Evolutionary conservation across 1,140 invertebrate species (phyloP).

Genomic region (Hylyphantes graminicola): DNA sequence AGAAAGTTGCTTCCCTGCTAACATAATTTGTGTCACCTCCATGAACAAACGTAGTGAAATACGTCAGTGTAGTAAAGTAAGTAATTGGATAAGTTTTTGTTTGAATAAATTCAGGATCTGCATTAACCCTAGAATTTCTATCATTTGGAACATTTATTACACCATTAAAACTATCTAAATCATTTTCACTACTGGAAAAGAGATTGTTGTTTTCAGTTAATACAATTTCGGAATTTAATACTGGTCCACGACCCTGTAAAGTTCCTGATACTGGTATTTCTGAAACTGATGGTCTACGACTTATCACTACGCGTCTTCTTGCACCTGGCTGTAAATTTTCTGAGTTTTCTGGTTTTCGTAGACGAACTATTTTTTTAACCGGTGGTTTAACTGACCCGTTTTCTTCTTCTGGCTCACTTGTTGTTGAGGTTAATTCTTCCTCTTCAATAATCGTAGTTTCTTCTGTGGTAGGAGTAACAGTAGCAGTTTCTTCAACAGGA

Average conservation of each 20-base stretch:
- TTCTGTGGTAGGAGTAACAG: background rate
- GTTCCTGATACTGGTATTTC: background rate
- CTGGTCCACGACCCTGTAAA: slow-evolving; percentile 44
- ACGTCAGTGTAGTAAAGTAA: slow-evolving; percentile 86
- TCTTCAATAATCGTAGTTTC: background rate
- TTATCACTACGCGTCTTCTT: slow-evolving; percentile 41
- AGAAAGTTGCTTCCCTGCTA: slow-evolving; percentile 58
- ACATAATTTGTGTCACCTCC: slow-evolving; percentile 83
- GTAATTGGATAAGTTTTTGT: slow-evolving; percentile 65
- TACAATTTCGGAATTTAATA: background rate
- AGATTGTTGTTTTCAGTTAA: slow-evolving; percentile 6
- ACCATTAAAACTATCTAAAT: slow-evolving; percentile 32
- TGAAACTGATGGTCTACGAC: slow-evolving; percentile 18
- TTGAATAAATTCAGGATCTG: background rate
- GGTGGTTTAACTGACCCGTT: slow-evolving; percentile 18
- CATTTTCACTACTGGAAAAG: slow-evolving; percentile 3
- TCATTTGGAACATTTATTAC: background rate
- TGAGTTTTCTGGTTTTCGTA: slow-evolving; percentile 47
- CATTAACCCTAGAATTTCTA: background rate
- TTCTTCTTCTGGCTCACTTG: background rate
- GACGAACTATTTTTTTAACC: slow-evolving; percentile 48
- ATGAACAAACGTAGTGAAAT: slow-evolving; percentile 89
- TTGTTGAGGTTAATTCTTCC: slow-evolving; percentile 1
- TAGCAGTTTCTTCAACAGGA: background rate
- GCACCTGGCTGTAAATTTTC: slow-evolving; percentile 3